These are phyloP conservation scores for Hyperopisus bebe DNA, from an alignment of 2,113 vertebrate species.

Conservation along the genomic window DNA sequence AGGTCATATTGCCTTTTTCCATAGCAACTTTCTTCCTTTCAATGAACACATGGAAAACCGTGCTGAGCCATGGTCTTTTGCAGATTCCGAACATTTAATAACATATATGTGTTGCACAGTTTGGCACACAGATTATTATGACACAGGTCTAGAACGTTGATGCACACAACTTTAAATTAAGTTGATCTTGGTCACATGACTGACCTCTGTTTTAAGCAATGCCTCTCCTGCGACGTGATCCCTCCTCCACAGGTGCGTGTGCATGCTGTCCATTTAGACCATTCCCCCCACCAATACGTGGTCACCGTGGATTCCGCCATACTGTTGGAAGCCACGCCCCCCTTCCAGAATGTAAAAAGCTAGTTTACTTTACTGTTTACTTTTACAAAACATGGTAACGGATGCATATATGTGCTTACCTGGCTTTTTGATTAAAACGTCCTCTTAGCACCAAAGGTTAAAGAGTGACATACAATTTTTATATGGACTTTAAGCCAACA, in stretches of 20 bases:
- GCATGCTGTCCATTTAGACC: conserved; percentile 96
- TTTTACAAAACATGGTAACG: conserved; percentile 9
- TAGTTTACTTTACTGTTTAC: not conserved
- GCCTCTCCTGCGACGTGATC: conserved; percentile 85
- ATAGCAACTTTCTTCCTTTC: conserved; percentile 74
- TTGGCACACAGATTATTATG: not conserved
- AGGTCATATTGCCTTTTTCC: conserved; percentile 84
- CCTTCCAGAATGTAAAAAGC: conserved; percentile 59
- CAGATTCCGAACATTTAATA: not conserved
- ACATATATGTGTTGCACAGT: not conserved
- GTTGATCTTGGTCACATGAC: not conserved
- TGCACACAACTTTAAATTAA: not conserved
- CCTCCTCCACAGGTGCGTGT: conserved; percentile 89
- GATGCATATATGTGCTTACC: not conserved
- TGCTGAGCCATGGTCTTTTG: not conserved
- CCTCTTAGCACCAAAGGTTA: not conserved
- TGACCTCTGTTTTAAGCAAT: conserved; percentile 91
- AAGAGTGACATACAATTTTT: not conserved
- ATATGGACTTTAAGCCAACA: not conserved
- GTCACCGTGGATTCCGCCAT: conserved; percentile 79
- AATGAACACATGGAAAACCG: conserved; percentile 15
- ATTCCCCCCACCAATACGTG: conserved; percentile 94
- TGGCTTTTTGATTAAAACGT: not conserved
- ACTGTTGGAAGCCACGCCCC: conserved; percentile 79
- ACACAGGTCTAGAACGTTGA: not conserved